Evolutionary conservation across 2,797 vertebrate genomes (phyloP).

Genomic region (Erethizon dorsatum): DNA sequence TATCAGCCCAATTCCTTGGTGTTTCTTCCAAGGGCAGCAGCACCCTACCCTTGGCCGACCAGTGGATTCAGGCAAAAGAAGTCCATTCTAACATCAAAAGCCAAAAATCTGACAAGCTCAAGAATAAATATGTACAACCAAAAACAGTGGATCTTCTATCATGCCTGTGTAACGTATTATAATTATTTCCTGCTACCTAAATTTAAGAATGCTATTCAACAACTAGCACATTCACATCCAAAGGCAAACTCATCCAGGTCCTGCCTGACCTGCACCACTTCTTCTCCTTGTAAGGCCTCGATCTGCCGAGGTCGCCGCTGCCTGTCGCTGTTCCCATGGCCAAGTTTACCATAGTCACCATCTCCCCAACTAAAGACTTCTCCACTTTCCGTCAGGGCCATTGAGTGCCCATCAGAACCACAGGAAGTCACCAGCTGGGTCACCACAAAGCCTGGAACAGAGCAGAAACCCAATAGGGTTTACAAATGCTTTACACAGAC

Average conservation of each 20-base stretch:
- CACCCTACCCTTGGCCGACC: neutral
- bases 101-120: conserved; percentile 58
- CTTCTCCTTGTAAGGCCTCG: conserved; percentile 93
- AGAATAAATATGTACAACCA: conserved; percentile 2
- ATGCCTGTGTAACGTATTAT: neutral
- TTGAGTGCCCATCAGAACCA: conserved; percentile 93
- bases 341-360: conserved; percentile 94
- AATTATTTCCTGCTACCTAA: conserved; percentile 10
- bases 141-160: neutral
- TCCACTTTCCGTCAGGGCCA: conserved; percentile 93
- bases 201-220: conserved; percentile 30
- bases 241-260: neutral
- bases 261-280: conserved; percentile 91
- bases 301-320: conserved; percentile 93
- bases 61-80: conserved; percentile 40
- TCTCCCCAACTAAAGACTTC: conserved; percentile 95
- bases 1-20: neutral
- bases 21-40: neutral
- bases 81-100: conserved; percentile 53
- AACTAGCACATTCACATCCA: neutral
- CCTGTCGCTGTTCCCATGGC: conserved; percentile 93
- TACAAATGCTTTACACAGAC: neutral
- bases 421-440: conserved; percentile 94
- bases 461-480: conserved; percentile 56
- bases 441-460: conserved; percentile 91